These are phyloP conservation scores for Pseudococcus viburni DNA, from an alignment of 2,888 invertebrate genomes.

Conservation along the genomic window DNA sequence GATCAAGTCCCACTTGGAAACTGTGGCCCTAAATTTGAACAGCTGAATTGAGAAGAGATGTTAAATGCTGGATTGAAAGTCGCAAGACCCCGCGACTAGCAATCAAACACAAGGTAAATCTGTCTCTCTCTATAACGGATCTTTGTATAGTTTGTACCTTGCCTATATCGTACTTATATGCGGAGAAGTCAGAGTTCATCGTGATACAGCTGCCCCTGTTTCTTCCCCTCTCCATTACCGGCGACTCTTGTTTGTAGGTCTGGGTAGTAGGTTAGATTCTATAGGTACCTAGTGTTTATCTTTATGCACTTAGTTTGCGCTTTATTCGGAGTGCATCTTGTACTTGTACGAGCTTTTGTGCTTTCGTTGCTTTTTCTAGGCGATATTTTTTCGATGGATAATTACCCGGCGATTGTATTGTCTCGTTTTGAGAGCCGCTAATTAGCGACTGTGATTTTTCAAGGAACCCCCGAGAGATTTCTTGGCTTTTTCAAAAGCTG, in stretches of 20 bases:
- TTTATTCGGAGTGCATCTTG: background rate
- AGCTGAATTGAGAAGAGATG: slow-evolving; percentile 62
- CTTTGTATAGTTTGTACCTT: slow-evolving; percentile 55
- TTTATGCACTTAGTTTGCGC: background rate
- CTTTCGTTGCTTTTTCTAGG: background rate
- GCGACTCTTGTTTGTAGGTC: background rate
- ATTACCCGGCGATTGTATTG: slow-evolving; percentile 2
- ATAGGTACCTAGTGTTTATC: background rate
- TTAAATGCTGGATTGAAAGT: slow-evolving; percentile 57
- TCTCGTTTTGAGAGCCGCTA: background rate
- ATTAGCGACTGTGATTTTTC: background rate
- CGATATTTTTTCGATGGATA: slow-evolving; percentile 13
- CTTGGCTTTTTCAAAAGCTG: background rate
- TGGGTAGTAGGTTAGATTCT: background rate
- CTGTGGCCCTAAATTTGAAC: slow-evolving; percentile 60
- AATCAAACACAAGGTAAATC: slow-evolving; percentile 60
- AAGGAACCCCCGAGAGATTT: background rate
- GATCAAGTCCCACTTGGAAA: slow-evolving; percentile 63
- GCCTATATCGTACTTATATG: slow-evolving; percentile 7
- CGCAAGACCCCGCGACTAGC: slow-evolving; percentile 48
- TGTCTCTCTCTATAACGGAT: slow-evolving; percentile 63
- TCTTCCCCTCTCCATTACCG: background rate
- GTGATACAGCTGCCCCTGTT: slow-evolving; percentile 49
- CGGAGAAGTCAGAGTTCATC: slow-evolving; percentile 34
- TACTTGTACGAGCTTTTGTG: background rate